phyloP scores from a whole-genome alignment of 2,888 invertebrate genomes.

The Achlya flavicornis region DNA sequence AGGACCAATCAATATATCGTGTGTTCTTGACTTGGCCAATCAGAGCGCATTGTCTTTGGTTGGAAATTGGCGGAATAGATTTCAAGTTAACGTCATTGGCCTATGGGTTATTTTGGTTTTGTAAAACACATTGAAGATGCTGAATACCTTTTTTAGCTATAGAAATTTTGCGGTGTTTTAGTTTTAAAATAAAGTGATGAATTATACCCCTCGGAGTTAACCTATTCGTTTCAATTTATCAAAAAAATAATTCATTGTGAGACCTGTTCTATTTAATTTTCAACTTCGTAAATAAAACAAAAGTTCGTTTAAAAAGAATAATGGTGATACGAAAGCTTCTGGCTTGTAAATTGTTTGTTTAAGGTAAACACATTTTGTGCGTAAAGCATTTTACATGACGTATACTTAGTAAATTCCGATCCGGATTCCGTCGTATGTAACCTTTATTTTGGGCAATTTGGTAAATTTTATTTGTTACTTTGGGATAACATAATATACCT shows the following conservation, averaged over 20 bases:
- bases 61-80: too few species aligned
- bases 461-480: background rate
- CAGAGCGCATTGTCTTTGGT: too few species aligned
- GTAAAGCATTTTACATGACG: background rate
- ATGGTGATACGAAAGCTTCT: background rate
- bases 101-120: too few species aligned
- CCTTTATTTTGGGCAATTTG: background rate
- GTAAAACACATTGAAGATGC: too few species aligned
- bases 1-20: too few species aligned
- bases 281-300: slow-evolving; percentile 7
- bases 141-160: too few species aligned
- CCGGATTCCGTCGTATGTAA: background rate
- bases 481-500: too few species aligned
- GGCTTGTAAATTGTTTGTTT: background rate
- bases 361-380: background rate
- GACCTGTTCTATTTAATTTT: slow-evolving; percentile 4
- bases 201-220: background rate
- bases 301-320: background rate
- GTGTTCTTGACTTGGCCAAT: too few species aligned
- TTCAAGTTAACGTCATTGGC: too few species aligned
- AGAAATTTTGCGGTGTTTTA: too few species aligned
- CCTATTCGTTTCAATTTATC: slow-evolving; percentile 11
- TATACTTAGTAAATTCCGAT: background rate
- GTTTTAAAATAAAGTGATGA: slow-evolving; percentile 4
- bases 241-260: background rate